phyloP scores from a whole-genome alignment of 2,113 vertebrate species.

The Scatophagus argus region DNA sequence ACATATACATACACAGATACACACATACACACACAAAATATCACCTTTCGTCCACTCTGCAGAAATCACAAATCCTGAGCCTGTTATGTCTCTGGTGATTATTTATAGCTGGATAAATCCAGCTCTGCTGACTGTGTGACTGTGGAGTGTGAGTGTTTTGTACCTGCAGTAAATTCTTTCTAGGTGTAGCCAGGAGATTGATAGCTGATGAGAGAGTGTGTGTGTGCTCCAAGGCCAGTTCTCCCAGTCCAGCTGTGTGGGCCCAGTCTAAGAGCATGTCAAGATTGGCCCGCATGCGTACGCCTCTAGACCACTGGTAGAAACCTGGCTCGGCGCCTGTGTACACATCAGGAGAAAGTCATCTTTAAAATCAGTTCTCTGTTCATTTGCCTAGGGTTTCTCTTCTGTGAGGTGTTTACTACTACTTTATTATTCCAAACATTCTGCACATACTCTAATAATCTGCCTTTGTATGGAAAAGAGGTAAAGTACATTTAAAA shows the following conservation, averaged over 20 bases:
- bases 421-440: too few relatives aligned
- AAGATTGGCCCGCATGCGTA: conserved; percentile 82
- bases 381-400: neutral
- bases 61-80: neutral
- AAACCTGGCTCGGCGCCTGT: conserved; percentile 83
- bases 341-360: conserved; percentile 14
- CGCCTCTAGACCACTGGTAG: conserved; percentile 85
- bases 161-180: conserved; percentile 84
- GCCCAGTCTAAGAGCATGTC: conserved; percentile 86
- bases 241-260: conserved; percentile 77
- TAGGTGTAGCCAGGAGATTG: conserved; percentile 84
- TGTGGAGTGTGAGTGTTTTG: conserved; percentile 18
- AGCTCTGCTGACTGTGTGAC: neutral
- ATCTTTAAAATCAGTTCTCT: neutral
- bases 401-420: too few relatives aligned
- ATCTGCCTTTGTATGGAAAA: too few relatives aligned
- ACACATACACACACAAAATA: neutral
- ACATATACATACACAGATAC: neutral
- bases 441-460: too few relatives aligned
- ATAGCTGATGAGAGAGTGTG: conserved; percentile 82
- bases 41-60: neutral
- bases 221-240: conserved; percentile 79
- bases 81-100: neutral
- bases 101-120: conserved; percentile 23
- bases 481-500: too few relatives aligned